Evolutionary conservation across 2,888 invertebrate genomes (phyloP).

Genomic region (Oscheius sp.): DNA sequence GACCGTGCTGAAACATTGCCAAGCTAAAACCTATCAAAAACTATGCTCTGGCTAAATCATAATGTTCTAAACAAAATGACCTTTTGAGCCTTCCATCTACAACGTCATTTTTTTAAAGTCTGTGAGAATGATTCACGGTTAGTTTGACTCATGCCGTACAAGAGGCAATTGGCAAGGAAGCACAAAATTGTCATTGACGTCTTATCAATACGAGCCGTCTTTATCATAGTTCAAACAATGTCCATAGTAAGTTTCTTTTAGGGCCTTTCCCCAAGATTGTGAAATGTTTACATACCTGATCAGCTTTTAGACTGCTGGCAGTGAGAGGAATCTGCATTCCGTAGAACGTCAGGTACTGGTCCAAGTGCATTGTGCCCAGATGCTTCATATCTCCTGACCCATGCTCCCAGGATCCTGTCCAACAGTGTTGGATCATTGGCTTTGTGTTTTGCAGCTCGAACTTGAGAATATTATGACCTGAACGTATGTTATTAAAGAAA

Average conservation of each 20-base stretch:
- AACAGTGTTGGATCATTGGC: slow-evolving; percentile 76
- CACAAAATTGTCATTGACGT: too few species aligned
- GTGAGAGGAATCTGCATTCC: slow-evolving; percentile 58
- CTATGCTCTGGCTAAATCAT: neutral
- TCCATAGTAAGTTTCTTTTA: too few species aligned
- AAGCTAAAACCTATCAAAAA: slow-evolving; percentile 75
- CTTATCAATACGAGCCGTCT: too few species aligned
- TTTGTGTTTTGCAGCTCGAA: slow-evolving; percentile 54
- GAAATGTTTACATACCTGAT: slow-evolving; percentile 50
- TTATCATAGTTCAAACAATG: too few species aligned
- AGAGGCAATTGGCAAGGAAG: neutral
- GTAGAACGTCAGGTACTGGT: slow-evolving; percentile 76
- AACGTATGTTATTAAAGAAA: neutral
- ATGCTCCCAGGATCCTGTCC: slow-evolving; percentile 80
- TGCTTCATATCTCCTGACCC: slow-evolving; percentile 78
- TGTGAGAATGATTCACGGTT: neutral
- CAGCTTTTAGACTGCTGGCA: slow-evolving; percentile 54
- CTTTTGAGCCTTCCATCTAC: neutral
- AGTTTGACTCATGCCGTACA: neutral
- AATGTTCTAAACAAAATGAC: too few species aligned
- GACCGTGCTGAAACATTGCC: slow-evolving; percentile 80
- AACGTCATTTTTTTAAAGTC: neutral
- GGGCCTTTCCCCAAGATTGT: too few species aligned
- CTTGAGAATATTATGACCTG: slow-evolving; percentile 56
- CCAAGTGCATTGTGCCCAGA: slow-evolving; percentile 79